Evolutionary conservation across 2,888 invertebrate species (phyloP), one percentile per base, ranked within the genome.

Genomic region (Diloba caeruleocephala): DNA sequence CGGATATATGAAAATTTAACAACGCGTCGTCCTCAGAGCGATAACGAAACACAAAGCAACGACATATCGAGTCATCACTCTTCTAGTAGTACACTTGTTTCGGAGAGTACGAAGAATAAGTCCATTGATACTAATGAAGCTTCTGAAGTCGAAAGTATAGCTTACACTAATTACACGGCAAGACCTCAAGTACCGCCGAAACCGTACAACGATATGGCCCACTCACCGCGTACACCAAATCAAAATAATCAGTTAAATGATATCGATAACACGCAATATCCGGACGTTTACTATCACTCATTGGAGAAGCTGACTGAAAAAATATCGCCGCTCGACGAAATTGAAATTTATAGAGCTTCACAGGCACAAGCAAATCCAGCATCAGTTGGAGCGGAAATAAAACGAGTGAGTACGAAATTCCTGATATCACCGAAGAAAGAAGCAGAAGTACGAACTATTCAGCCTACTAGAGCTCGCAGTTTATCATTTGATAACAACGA

Each of bases 371-470:
- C 71, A 0, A 67, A 84, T 45, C 92, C 90, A 4, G 82, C 87
- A 9, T 88, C 93, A 4, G 93, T 93, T 7, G 90, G 93, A 9
- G 93, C 93, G 12, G 91, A 93, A 81, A 92, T 93, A 59, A 93
- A 92, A 75, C 86, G 82, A 79, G 91, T 92, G 1, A 91, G 90
- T 55, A 92, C 92, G 10, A 89, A 82, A 67, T 90, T 92, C 69
- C 67, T 91, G 3, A 90, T 93, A 63, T 92, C 92, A 2, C 93
- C 93, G 3, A 93, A 92, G 75, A 93, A 92, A 74, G 92, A 93
- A 84, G 90, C 93, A 0, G 90, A 89, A 65, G 92, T 93, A 5
- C 76, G 92, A 37, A 91, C 86, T 14, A 88, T 91, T 37, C 89
- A 92, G 69, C 92, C 93, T 1, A 91, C 80, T 0, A 77, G 91